phyloP scores from a whole-genome alignment of 2,113 vertebrate species.

The Gobio gobio region DNA sequence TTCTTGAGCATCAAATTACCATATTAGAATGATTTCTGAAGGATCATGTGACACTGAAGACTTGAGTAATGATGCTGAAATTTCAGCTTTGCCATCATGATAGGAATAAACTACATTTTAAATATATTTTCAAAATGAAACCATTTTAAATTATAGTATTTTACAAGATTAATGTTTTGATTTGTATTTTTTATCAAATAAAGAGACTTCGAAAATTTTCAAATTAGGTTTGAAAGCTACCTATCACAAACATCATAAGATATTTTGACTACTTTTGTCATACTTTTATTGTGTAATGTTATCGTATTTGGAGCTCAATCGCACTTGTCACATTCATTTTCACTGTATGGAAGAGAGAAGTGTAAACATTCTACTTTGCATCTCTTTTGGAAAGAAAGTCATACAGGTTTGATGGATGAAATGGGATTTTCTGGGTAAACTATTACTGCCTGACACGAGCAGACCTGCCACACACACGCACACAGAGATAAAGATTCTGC shows the following conservation, averaged over 20 bases:
- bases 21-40: too few relatives aligned
- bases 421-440: not conserved
- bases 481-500: not conserved
- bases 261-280: not conserved
- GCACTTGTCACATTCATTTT: not conserved
- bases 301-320: not conserved
- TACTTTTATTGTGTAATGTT: not conserved
- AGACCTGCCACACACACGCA: constrained; percentile 1
- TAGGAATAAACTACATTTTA: not conserved
- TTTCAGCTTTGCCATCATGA: too few relatives aligned
- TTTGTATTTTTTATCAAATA: not conserved
- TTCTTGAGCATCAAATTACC: too few relatives aligned
- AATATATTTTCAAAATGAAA: not conserved
- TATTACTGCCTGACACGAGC: not conserved
- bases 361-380: not conserved
- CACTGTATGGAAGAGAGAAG: not conserved
- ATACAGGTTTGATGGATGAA: not conserved
- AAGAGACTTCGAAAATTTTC: not conserved
- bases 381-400: not conserved
- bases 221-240: not conserved
- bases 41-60: too few relatives aligned
- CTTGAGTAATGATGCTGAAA: too few relatives aligned
- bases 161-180: not conserved
- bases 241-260: not conserved
- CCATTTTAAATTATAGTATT: not conserved